Percentiles rank a stretch among this genome's conserved stretches.
These are phyloP conservation scores for Perdita meconis DNA, from an alignment of 2,888 invertebrate species.

Conservation along the genomic window DNA sequence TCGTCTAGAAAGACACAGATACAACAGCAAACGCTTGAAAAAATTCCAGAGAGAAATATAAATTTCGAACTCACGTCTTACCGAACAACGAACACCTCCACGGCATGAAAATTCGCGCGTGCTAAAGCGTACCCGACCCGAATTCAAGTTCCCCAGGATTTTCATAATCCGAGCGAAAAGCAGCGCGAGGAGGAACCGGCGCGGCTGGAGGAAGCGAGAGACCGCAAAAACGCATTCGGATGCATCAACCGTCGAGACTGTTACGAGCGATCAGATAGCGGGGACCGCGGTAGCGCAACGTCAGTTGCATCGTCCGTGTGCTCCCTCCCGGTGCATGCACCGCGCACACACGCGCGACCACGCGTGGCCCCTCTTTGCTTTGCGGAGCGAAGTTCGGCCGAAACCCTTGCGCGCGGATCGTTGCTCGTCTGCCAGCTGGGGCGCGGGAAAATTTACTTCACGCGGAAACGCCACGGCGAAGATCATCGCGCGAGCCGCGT, in stretches of 20 bases:
- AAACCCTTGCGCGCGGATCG: conserved; percentile 52
- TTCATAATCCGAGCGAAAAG: conserved; percentile 8
- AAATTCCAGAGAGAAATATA: neutral
- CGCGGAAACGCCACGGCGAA: conserved; percentile 69
- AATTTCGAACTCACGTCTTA: neutral
- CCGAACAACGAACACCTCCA: neutral
- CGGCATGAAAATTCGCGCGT: neutral
- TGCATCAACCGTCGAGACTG: conserved; percentile 67
- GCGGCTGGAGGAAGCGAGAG: conserved; percentile 46
- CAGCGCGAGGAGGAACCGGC: neutral
- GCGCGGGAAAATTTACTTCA: conserved; percentile 51
- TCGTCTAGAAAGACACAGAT: neutral
- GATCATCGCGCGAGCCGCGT: conserved; percentile 39
- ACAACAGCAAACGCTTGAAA: neutral
- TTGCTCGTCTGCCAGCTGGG: conserved; percentile 37
- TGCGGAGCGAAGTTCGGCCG: conserved; percentile 13
- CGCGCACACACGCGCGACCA: conserved; percentile 35
- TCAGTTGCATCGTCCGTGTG: conserved; percentile 2
- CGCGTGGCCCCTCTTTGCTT: conserved; percentile 17
- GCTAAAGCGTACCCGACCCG: neutral
- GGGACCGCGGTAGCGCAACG: conserved; percentile 43
- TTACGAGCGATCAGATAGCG: conserved; percentile 78
- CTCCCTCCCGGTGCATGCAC: conserved; percentile 43
- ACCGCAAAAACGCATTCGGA: conserved; percentile 60
- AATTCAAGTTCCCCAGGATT: neutral